Percentiles rank a stretch among this genome's conserved stretches.
Evolutionary conservation across 2,888 invertebrate genomes (phyloP).

Genomic region (Volucella zonaria): DNA sequence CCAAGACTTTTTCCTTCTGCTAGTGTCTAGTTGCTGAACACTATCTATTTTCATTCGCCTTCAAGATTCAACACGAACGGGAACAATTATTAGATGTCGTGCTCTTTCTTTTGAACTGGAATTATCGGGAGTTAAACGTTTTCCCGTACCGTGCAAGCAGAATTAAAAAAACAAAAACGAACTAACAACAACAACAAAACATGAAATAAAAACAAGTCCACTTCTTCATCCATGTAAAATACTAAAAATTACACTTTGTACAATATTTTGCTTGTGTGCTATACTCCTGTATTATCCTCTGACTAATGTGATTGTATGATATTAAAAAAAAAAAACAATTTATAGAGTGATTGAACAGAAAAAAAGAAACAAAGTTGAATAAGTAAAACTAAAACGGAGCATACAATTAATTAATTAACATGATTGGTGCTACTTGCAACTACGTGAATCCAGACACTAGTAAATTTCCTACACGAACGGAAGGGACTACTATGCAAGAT

Average conservation of each 20-base stretch:
- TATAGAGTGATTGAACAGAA: not conserved
- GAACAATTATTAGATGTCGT: constrained; percentile 73
- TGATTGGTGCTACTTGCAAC: constrained; percentile 81
- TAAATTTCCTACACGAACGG: constrained; percentile 37
- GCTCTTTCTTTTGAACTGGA: constrained; percentile 72
- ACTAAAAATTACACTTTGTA: constrained; percentile 69
- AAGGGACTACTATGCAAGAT: constrained; percentile 53
- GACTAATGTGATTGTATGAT: constrained; percentile 66
- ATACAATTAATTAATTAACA: constrained; percentile 53
- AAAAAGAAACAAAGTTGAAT: not conserved
- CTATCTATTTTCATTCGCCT: constrained; percentile 67
- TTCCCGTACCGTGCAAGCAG: constrained; percentile 63
- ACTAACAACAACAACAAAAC: too few relatives aligned
- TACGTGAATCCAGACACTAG: constrained; percentile 79
- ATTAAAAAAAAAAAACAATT: constrained; percentile 8
- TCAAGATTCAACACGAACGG: constrained; percentile 70
- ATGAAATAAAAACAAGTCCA: constrained; percentile 65
- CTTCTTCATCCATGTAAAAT: constrained; percentile 68
- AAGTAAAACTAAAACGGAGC: too few relatives aligned
- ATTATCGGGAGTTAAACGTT: constrained; percentile 74
- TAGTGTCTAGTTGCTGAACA: constrained; percentile 53
- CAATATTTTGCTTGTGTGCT: constrained; percentile 48
- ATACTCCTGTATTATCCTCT: constrained; percentile 52
- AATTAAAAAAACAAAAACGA: constrained; percentile 30
- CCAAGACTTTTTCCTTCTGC: constrained; percentile 54